A percentile compares a stretch with the other conserved stretches of the same genome.
These are phyloP conservation scores for Tenualosa thibaudeaui DNA, from an alignment of 2,797 vertebrate species.

Conservation along the genomic window DNA sequence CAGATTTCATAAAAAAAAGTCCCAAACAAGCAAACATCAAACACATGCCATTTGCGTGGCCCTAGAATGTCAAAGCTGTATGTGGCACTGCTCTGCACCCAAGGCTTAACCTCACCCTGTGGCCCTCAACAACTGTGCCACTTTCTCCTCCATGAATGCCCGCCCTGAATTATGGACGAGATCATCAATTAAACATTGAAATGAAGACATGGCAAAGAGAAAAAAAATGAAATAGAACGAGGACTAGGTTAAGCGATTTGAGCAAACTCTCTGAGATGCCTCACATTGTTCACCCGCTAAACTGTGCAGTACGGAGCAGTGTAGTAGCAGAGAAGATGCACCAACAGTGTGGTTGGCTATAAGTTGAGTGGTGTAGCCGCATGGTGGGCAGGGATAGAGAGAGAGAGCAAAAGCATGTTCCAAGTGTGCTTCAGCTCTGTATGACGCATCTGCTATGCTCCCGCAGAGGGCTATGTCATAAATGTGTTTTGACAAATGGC, in stretches of 20 bases:
- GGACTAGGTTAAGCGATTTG: conserved; percentile 42
- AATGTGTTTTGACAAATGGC: neutral
- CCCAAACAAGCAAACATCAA: conserved; percentile 29
- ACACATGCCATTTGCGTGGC: conserved; percentile 29
- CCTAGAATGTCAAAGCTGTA: conserved; percentile 8
- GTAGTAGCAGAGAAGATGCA: neutral
- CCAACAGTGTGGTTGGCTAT: neutral
- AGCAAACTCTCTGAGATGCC: neutral
- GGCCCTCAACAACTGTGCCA: conserved; percentile 42
- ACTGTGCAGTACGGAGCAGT: neutral
- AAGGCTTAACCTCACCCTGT: conserved; percentile 25
- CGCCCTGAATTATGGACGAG: conserved; percentile 58
- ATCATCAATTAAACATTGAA: conserved; percentile 64
- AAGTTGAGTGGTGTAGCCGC: neutral
- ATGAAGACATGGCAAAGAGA: conserved; percentile 51
- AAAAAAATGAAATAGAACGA: conserved; percentile 43
- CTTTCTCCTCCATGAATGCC: conserved; percentile 41
- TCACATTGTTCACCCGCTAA: conserved; percentile 31
- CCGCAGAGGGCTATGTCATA: neutral
- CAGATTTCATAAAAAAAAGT: conserved; percentile 32
- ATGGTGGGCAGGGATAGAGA: neutral
- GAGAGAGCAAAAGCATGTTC: conserved; percentile 13
- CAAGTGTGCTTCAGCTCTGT: neutral
- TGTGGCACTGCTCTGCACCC: neutral
- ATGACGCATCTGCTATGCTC: neutral